Evolutionary conservation across 2,888 invertebrate species (phyloP).

Genomic region (Drosophila monieri): DNA sequence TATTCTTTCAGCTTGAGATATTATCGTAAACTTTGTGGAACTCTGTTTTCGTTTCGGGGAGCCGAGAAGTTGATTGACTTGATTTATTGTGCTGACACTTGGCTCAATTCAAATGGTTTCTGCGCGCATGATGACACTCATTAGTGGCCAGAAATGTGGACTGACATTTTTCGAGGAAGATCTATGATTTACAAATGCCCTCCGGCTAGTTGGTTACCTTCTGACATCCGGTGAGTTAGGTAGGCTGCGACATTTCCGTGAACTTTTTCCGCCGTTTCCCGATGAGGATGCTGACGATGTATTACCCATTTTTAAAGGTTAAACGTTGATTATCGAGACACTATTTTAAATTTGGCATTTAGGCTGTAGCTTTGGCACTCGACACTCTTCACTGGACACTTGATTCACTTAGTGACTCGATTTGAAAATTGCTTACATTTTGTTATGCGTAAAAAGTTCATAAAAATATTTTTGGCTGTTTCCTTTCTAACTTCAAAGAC

Average conservation of each 20-base stretch:
- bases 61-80: conserved; percentile 38
- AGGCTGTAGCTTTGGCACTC: conserved; percentile 66
- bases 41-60: conserved; percentile 38
- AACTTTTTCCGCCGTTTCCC: conserved; percentile 72
- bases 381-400: conserved; percentile 6
- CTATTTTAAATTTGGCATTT: conserved; percentile 71
- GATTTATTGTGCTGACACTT: conserved; percentile 72
- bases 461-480: conserved; percentile 1
- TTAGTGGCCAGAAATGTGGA: conserved; percentile 55
- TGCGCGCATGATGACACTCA: conserved; percentile 61
- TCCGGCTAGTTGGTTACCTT: conserved; percentile 85
- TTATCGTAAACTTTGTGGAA: conserved; percentile 62
- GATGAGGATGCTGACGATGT: conserved; percentile 80
- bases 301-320: conserved; percentile 81
- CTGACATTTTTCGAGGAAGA: conserved; percentile 42
- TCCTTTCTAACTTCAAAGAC: not conserved
- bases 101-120: conserved; percentile 57
- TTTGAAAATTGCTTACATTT: not conserved
- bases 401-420: not conserved
- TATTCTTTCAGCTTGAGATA: conserved; percentile 46
- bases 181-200: conserved; percentile 10
- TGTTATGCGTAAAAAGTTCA: conserved; percentile 4
- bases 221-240: conserved; percentile 91
- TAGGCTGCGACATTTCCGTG: conserved; percentile 86
- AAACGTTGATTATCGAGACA: conserved; percentile 36